Base-by-base conservation (phyloP, 2,797 vertebrate genomes). In the Coregonus sp. region DNA sequence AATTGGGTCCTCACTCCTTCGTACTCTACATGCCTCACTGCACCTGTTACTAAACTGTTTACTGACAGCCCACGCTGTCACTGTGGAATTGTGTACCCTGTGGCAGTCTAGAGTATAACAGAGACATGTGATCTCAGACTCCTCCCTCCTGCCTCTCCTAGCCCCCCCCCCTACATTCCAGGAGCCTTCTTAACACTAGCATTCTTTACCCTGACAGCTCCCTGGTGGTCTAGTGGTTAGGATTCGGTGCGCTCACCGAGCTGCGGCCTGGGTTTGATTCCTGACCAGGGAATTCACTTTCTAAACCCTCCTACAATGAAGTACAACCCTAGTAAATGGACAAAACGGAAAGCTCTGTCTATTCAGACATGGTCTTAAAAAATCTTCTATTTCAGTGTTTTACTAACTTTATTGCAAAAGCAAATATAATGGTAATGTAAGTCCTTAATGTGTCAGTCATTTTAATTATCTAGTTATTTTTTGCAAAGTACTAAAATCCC, bases 401-500 rank as follows among this genome's bases (percentile, higher is more conserved):
- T 75, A 81, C 65, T 82, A 76, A 40, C 56, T 93, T 94, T 93
- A 93, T 92, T 93, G 82, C 80, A 91, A 92, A 92, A 86, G 81
- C 78, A 84, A 82, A 82, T 80, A 85, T 73, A 78, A 86, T 87
- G 75, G 87, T 86, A 81, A 86, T 73, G 85, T 80, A 80, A 68
- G 79, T 51, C 78, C 80, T 77, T 77, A 20, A 56, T 69, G 82
- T 83, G 52, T 81, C 72, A 83, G 75, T 78, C 18, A 76, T 79
- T 80, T 78, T 63, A 80, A 72, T 82, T 14, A 71, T 80, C n/a
- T 75, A 84, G 74, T 78, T 78, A 73, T 83, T 77, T 78, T 72
- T 74, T 78, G 70, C 52, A 82, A 87, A 90, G 84, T 85, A 83
- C 56, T 84, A 79, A 82, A 84, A 81, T 78, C 77, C 79, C 68